Percentiles rank a stretch among this genome's conserved stretches.
Evolutionary conservation across 2,113 vertebrate species (phyloP).

Genomic region (Jaculus jaculus): DNA sequence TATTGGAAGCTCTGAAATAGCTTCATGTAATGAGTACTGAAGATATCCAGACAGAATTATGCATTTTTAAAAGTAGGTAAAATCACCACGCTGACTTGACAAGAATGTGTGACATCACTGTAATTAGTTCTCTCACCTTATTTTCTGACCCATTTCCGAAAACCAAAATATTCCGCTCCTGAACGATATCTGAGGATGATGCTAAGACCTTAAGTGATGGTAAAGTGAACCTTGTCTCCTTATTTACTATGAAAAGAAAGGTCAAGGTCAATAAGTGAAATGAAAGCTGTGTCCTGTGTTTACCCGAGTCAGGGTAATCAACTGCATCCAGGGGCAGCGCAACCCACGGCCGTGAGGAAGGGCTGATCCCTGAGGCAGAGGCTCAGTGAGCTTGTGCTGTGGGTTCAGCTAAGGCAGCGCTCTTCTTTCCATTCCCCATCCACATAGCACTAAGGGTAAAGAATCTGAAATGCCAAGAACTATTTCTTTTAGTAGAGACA

Average conservation of each 20-base stretch:
- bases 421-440: not conserved
- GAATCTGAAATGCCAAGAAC: not conserved
- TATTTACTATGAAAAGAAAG: not conserved
- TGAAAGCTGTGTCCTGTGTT: not conserved
- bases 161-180: not conserved
- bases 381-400: not conserved
- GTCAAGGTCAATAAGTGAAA: not conserved
- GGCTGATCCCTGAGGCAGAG: accelerated
- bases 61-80: not conserved
- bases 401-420: not conserved
- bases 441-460: not conserved
- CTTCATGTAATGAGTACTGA: not conserved
- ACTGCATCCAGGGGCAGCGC: accelerated
- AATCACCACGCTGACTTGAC: not conserved
- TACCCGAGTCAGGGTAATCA: not conserved
- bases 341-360: not conserved
- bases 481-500: not conserved
- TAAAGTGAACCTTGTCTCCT: not conserved
- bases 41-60: not conserved
- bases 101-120: not conserved
- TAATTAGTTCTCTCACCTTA: not conserved
- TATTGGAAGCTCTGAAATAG: not conserved
- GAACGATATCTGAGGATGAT: not conserved
- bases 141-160: conserved; percentile 12
- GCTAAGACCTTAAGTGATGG: not conserved